Conservation (phyloP, 2,113 vertebrate species). For the Panthera leo region DNA sequence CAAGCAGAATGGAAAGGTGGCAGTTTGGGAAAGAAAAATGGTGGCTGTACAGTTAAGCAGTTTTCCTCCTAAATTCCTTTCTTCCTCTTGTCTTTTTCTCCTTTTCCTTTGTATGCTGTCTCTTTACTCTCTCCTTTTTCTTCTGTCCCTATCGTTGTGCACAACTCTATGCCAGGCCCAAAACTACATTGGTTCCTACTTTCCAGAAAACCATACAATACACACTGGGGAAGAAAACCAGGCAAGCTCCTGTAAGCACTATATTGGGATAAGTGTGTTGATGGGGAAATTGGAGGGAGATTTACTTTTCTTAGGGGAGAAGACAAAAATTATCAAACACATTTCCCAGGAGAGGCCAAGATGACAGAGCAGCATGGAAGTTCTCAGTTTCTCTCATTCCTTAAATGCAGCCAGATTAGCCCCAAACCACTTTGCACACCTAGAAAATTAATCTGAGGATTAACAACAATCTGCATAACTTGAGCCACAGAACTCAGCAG, state of each 20-base stretch:
- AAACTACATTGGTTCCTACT: background rate
- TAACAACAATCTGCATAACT: too few species aligned
- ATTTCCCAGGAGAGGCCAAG: too few species aligned
- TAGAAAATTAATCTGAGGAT: too few species aligned
- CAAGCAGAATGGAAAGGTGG: background rate
- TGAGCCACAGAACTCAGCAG: too few species aligned
- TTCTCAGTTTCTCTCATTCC: too few species aligned
- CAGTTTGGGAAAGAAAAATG: background rate
- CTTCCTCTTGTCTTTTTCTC: background rate
- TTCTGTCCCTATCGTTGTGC: background rate
- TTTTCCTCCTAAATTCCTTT: background rate
- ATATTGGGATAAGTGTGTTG: accelerated
- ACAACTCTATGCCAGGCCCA: background rate
- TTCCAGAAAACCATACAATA: background rate
- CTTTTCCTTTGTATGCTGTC: background rate
- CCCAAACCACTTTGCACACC: too few species aligned
- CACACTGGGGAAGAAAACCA: accelerated
- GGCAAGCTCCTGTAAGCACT: accelerated
- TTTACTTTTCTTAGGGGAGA: background rate
- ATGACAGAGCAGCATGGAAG: too few species aligned
- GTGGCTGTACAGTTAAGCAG: background rate
- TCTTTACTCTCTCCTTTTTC: background rate
- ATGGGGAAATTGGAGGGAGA: background rate
- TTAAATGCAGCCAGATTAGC: too few species aligned
- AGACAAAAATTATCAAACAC: background rate